These are phyloP conservation scores for Drosophila subsilvestris DNA, from an alignment of 2,888 invertebrate genomes.

Conservation along the genomic window DNA sequence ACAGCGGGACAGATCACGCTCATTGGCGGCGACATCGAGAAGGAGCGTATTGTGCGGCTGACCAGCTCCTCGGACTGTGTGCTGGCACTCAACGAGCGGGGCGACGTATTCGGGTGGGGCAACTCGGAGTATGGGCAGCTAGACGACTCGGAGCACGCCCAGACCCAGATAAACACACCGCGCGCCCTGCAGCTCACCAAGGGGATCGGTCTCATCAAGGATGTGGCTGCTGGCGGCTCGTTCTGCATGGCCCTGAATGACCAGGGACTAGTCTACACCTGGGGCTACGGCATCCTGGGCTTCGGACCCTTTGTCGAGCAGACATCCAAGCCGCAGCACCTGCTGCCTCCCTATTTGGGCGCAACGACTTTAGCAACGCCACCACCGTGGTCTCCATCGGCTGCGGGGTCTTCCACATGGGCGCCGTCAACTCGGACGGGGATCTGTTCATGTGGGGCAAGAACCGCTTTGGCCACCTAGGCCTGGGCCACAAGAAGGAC, in stretches of 20 bases:
- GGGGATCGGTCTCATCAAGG: slow-evolving; percentile 90
- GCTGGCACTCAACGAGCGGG: slow-evolving; percentile 93
- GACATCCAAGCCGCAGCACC: slow-evolving; percentile 87
- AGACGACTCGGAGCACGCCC: slow-evolving; percentile 69
- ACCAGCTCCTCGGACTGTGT: slow-evolving; percentile 93
- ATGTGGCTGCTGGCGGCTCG: slow-evolving; percentile 94
- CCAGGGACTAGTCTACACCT: slow-evolving; percentile 92
- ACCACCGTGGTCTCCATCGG: slow-evolving; percentile 87
- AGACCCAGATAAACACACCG: slow-evolving; percentile 89
- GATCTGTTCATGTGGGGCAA: slow-evolving; percentile 97
- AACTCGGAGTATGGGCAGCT: slow-evolving; percentile 97
- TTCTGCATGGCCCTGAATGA: slow-evolving; percentile 94
- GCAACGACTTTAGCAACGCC: slow-evolving; percentile 91
- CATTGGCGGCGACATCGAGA: slow-evolving; percentile 92
- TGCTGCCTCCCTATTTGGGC: slow-evolving; percentile 94
- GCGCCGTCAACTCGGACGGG: slow-evolving; percentile 92
- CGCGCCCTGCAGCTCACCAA: slow-evolving; percentile 87
- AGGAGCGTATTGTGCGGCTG: slow-evolving; percentile 92
- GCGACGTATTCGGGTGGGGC: slow-evolving; percentile 98
- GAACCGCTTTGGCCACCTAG: slow-evolving; percentile 93
- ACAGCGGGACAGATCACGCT: slow-evolving; percentile 86
- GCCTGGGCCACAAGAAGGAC: slow-evolving; percentile 91
- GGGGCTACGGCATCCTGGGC: slow-evolving; percentile 97
- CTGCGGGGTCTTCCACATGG: slow-evolving; percentile 91
- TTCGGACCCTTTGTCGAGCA: slow-evolving; percentile 91